Conservation (phyloP, 2,888 invertebrate species). For the Dasypogon diadema region DNA sequence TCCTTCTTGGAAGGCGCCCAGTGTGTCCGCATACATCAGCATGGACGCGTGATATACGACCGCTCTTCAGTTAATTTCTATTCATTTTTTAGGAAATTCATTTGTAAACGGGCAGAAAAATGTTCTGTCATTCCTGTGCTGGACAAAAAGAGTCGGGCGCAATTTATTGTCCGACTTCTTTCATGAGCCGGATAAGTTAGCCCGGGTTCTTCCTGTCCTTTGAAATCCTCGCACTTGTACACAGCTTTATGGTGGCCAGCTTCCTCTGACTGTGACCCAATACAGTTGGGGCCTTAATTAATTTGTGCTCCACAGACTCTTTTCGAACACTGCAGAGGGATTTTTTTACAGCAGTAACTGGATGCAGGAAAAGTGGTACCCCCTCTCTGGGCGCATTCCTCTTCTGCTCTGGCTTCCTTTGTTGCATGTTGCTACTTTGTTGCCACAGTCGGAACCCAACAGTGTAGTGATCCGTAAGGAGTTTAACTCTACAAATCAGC, state of each 20-base stretch:
- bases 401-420: slow-evolving; percentile 10
- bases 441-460: slow-evolving; percentile 9
- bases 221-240: slow-evolving; percentile 6
- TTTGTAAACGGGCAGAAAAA: slow-evolving; percentile 41
- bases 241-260: not conserved
- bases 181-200: slow-evolving; percentile 36
- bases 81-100: slow-evolving; percentile 36
- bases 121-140: slow-evolving; percentile 29
- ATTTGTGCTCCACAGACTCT: slow-evolving; percentile 35
- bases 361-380: slow-evolving; percentile 20
- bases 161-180: slow-evolving; percentile 34
- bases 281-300: slow-evolving; percentile 33
- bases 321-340: slow-evolving; percentile 22
- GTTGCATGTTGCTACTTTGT: slow-evolving; percentile 28
- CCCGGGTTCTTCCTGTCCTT: slow-evolving; percentile 26
- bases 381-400: not conserved
- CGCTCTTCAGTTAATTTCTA: slow-evolving; percentile 21
- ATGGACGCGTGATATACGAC: slow-evolving; percentile 10
- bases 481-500: slow-evolving; percentile 30
- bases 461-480: slow-evolving; percentile 21
- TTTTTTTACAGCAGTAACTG: slow-evolving; percentile 30
- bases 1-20: not conserved
- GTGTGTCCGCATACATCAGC: not conserved
- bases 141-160: slow-evolving; percentile 18
- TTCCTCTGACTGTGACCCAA: slow-evolving; percentile 2